Conservation (phyloP, 2,888 invertebrate species). For the Dasysyrphus tricinctus region DNA sequence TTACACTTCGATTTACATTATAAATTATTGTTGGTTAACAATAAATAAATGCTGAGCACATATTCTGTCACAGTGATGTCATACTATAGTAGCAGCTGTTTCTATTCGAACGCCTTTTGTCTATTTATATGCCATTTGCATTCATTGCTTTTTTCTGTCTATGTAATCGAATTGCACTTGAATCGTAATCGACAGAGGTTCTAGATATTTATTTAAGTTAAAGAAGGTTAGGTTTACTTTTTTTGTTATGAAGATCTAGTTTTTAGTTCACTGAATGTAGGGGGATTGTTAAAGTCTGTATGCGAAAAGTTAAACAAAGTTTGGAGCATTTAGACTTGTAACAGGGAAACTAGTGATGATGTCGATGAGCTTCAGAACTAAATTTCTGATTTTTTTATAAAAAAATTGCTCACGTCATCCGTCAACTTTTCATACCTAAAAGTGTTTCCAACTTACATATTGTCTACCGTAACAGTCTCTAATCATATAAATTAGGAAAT, state of each 20-base stretch:
- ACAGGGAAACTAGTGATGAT: too few relatives aligned
- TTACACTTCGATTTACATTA: constrained; percentile 30
- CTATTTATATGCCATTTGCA: constrained; percentile 22
- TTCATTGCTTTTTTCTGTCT: background rate
- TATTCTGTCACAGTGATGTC: constrained; percentile 44
- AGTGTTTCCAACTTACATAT: background rate
- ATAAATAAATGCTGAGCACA: constrained; percentile 20
- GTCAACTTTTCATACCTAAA: background rate
- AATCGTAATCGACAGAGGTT: constrained; percentile 11
- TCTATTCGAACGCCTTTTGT: constrained; percentile 25
- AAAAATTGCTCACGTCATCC: too few relatives aligned
- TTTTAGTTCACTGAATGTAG: background rate
- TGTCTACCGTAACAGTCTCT: background rate
- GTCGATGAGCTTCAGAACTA: too few relatives aligned
- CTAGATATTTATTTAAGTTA: background rate
- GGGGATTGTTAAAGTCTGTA: background rate
- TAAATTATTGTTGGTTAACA: background rate
- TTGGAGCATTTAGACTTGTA: too few relatives aligned
- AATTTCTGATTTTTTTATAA: too few relatives aligned
- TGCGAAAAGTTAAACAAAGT: background rate
- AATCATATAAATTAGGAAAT: background rate
- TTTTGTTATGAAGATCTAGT: constrained; percentile 4
- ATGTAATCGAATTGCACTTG: constrained; percentile 43
- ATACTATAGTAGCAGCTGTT: constrained; percentile 40
- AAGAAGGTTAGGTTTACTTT: background rate